Evolutionary conservation across 2,888 invertebrate genomes (phyloP).

Genomic region (Craniophora ligustri): DNA sequence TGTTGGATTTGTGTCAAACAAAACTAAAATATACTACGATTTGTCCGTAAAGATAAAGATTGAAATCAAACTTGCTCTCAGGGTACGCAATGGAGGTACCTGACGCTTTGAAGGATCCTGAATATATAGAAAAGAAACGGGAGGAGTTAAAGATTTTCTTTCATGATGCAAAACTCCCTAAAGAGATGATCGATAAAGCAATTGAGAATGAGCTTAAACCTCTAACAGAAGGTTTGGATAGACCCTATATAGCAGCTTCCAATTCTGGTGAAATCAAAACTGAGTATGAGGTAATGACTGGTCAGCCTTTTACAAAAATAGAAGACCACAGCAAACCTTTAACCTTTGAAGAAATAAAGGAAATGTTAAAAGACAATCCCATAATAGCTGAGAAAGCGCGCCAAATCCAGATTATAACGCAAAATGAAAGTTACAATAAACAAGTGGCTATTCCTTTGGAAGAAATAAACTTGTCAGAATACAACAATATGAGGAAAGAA

Average conservation of each 20-base stretch:
- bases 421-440: slow-evolving; percentile 57
- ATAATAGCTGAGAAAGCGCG: slow-evolving; percentile 79
- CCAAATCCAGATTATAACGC: slow-evolving; percentile 78
- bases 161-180: slow-evolving; percentile 70
- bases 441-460: slow-evolving; percentile 71
- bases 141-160: slow-evolving; percentile 76
- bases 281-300: slow-evolving; percentile 83
- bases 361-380: slow-evolving; percentile 73
- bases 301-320: slow-evolving; percentile 80
- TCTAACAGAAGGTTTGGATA: slow-evolving; percentile 54
- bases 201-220: slow-evolving; percentile 81
- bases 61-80: not conserved
- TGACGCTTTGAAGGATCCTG: slow-evolving; percentile 57
- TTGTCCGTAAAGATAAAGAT: not conserved
- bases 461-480: slow-evolving; percentile 70
- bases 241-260: slow-evolving; percentile 79
- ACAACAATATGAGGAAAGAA: slow-evolving; percentile 70
- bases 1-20: slow-evolving; percentile 42
- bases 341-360: slow-evolving; percentile 70
- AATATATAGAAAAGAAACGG: slow-evolving; percentile 71
- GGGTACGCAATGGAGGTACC: slow-evolving; percentile 59
- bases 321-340: slow-evolving; percentile 73
- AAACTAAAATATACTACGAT: slow-evolving; percentile 4
- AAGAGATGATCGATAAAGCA: slow-evolving; percentile 70
- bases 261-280: slow-evolving; percentile 70